Percentiles rank a stretch among this genome's conserved stretches.
Conservation (phyloP, 2,888 invertebrate genomes). For the Drosophila silvestris region DNA sequence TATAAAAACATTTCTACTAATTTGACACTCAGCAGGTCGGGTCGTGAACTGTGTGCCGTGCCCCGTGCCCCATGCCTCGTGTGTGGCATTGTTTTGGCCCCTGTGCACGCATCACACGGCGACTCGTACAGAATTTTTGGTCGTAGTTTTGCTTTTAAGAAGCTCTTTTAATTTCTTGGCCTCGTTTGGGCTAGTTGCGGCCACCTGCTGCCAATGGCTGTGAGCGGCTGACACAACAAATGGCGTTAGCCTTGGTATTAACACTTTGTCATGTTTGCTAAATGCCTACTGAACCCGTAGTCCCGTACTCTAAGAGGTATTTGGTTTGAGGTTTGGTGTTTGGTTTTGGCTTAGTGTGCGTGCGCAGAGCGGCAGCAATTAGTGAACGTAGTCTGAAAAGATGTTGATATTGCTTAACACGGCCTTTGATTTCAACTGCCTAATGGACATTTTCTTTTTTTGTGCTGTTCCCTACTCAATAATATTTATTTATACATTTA, state of each 20-base stretch:
- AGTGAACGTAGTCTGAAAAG: conserved; percentile 48
- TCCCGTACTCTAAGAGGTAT: not conserved
- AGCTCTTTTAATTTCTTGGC: conserved; percentile 63
- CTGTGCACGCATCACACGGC: conserved; percentile 40
- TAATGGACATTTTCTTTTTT: conserved; percentile 45
- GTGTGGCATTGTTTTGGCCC: conserved; percentile 33
- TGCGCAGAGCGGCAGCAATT: conserved; percentile 63
- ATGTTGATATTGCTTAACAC: conserved; percentile 63
- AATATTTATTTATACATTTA: conserved; percentile 81
- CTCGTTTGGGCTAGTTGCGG: conserved; percentile 57
- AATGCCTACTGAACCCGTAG: conserved; percentile 62
- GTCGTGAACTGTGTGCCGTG: conserved; percentile 14
- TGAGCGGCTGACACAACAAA: conserved; percentile 39
- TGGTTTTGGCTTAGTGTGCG: conserved; percentile 42
- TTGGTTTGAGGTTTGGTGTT: too few species aligned
- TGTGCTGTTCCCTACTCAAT: conserved; percentile 53
- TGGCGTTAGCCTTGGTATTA: conserved; percentile 70
- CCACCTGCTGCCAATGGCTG: conserved; percentile 16
- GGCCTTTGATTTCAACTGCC: conserved; percentile 66
- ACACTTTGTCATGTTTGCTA: conserved; percentile 78
- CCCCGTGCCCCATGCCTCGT: not conserved
- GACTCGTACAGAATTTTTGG: not conserved
- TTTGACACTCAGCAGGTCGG: conserved; percentile 39
- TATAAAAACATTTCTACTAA: not conserved
- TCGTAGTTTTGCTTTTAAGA: conserved; percentile 56